A percentile compares a stretch with the other conserved stretches of the same genome.
Conservation (phyloP, 2,888 invertebrate genomes). For the Rhamnusium bicolor region DNA sequence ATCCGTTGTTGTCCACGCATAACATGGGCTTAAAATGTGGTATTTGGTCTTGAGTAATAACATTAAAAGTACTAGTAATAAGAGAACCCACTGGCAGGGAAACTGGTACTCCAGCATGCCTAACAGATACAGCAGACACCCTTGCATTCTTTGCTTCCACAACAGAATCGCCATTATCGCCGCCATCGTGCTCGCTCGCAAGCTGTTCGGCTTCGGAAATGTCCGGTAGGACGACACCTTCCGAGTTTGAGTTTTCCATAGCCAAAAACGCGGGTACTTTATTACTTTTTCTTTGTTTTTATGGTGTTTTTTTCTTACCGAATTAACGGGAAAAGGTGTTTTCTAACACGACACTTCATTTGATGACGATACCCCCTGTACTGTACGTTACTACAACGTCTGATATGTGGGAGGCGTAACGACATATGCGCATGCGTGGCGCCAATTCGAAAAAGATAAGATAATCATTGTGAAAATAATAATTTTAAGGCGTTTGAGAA, state of each 20-base stretch:
- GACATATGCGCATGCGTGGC: conserved; percentile 61
- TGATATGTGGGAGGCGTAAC: conserved; percentile 65
- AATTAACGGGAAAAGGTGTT: conserved; percentile 43
- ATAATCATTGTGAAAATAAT: no score
- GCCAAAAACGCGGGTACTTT: conserved; percentile 57
- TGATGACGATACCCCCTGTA: conserved; percentile 61
- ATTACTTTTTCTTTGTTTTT: conserved; percentile 42
- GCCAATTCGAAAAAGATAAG: conserved; percentile 61
- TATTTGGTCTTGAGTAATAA: conserved; percentile 88
- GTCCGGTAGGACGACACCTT: conserved; percentile 81
- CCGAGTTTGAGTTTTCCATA: conserved; percentile 74
- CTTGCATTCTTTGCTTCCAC: conserved; percentile 63
- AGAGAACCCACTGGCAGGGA: conserved; percentile 86
- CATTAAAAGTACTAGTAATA: conserved; percentile 88
- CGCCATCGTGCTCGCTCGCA: conserved; percentile 77
- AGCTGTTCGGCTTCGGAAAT: conserved; percentile 81
- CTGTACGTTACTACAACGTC: conserved; percentile 63
- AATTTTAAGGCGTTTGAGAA: background rate
- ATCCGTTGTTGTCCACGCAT: conserved; percentile 90
- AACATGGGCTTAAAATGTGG: conserved; percentile 89
- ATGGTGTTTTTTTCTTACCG: conserved; percentile 38
- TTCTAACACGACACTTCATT: conserved; percentile 58
- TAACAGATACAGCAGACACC: conserved; percentile 67
- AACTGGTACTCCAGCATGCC: conserved; percentile 74
- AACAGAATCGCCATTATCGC: conserved; percentile 72